Percentiles rank a stretch among this genome's conserved stretches.
Conservation (phyloP, 2,113 vertebrate species). For the Aptenodytes forsteri region DNA sequence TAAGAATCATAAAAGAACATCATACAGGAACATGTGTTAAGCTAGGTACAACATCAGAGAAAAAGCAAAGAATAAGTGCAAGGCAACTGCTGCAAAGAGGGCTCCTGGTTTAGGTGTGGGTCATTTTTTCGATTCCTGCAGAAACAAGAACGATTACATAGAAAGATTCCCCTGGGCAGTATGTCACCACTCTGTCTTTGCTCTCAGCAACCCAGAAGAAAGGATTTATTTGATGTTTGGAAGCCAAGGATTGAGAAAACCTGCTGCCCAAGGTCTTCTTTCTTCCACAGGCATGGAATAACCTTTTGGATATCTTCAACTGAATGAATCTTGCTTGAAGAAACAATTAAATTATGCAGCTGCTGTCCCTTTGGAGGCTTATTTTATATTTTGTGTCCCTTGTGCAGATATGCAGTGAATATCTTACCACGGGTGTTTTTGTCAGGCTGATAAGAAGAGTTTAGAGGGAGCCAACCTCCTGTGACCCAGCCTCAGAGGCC, state of each 20-base stretch:
- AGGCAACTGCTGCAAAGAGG: neutral
- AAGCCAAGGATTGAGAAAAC: neutral
- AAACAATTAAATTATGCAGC: neutral
- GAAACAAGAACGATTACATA: neutral
- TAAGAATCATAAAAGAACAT: neutral
- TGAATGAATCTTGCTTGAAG: neutral
- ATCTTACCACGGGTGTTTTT: neutral
- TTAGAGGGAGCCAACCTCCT: neutral
- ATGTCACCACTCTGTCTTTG: neutral
- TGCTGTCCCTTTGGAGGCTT: neutral
- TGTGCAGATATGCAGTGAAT: neutral
- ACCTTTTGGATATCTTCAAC: neutral
- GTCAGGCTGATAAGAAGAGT: neutral
- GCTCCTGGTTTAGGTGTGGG: neutral
- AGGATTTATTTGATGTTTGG: neutral
- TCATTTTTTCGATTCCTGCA: neutral
- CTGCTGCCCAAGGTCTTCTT: neutral
- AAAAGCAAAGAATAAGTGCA: neutral
- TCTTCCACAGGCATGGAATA: neutral
- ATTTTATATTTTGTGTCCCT: neutral
- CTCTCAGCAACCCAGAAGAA: neutral
- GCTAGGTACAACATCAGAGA: neutral
- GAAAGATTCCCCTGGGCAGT: neutral
- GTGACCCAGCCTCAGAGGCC: neutral
- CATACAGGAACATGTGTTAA: neutral